phyloP scores from a whole-genome alignment of 2,888 invertebrate species.

The Zaprionus obscuricornis region DNA sequence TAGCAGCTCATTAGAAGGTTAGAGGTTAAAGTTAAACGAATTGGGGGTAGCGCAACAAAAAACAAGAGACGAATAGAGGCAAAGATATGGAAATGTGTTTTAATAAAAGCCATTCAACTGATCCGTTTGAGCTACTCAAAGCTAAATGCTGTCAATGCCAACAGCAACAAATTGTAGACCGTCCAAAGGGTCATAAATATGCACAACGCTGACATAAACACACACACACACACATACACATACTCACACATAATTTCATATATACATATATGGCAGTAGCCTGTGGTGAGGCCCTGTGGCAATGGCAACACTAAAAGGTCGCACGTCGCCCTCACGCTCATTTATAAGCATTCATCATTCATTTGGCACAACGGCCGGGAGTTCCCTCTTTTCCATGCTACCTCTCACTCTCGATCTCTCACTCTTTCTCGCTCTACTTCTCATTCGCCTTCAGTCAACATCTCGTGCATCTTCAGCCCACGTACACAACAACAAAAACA shows the following conservation, averaged over 20 bases:
- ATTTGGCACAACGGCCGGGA: slow-evolving; percentile 56
- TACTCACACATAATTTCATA: neutral
- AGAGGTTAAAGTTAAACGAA: neutral
- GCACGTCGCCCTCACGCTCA: slow-evolving; percentile 57
- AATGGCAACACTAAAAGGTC: slow-evolving; percentile 62
- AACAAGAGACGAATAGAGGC: too few species aligned
- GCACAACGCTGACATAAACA: slow-evolving; percentile 26
- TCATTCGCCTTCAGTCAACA: too few species aligned
- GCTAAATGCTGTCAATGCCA: slow-evolving; percentile 48
- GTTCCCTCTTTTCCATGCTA: neutral
- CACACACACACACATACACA: neutral
- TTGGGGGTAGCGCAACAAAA: neutral
- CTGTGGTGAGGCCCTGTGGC: slow-evolving; percentile 22
- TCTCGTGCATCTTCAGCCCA: slow-evolving; percentile 6
- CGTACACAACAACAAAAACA: slow-evolving; percentile 7
- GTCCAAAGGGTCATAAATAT: slow-evolving; percentile 57
- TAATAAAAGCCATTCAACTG: slow-evolving; percentile 33
- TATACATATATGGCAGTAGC: slow-evolving; percentile 32
- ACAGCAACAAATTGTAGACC: slow-evolving; percentile 46
- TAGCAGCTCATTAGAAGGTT: slow-evolving; percentile 3
- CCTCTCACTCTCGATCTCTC: neutral
- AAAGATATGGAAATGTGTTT: slow-evolving; percentile 1
- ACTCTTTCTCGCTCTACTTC: neutral
- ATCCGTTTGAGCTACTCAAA: slow-evolving; percentile 40
- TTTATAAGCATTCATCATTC: slow-evolving; percentile 72